A percentile compares a stretch with the other conserved stretches of the same genome.
These are phyloP conservation scores for Tolypeutes matacus DNA, from an alignment of 2,797 vertebrate genomes.

Conservation along the genomic window DNA sequence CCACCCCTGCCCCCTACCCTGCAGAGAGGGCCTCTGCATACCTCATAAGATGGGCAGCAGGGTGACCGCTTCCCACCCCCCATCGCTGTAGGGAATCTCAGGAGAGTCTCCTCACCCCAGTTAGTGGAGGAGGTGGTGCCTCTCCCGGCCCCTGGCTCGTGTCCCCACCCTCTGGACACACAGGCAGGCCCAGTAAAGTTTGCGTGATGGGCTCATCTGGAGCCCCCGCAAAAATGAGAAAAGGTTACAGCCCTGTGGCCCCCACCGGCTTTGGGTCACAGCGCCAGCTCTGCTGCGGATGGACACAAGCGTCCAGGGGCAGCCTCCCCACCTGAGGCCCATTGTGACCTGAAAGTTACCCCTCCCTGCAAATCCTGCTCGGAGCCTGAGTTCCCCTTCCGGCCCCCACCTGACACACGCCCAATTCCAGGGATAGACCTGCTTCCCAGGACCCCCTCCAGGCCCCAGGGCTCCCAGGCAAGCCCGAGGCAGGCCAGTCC, in stretches of 20 bases:
- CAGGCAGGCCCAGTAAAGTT: conserved; percentile 81
- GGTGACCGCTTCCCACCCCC: conserved; percentile 79
- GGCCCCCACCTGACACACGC: background rate
- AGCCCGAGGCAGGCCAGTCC: background rate
- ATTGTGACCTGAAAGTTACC: background rate
- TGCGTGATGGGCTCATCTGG: conserved; percentile 84
- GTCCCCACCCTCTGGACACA: background rate
- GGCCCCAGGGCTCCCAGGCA: background rate
- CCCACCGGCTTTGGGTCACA: conserved; percentile 59
- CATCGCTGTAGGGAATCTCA: conserved; percentile 76
- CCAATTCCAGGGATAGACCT: background rate
- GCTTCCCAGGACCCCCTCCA: background rate
- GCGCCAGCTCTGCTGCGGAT: background rate
- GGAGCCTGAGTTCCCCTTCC: background rate
- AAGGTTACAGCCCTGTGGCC: conserved; percentile 45
- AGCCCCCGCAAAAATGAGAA: conserved; percentile 83
- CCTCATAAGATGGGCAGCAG: conserved; percentile 82
- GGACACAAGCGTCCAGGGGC: accelerated
- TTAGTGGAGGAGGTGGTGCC: conserved; percentile 72
- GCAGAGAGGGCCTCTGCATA: conserved; percentile 83
- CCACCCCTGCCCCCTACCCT: no score
- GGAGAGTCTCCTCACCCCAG: conserved; percentile 84
- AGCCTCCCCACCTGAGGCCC: background rate
- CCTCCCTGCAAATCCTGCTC: no score
- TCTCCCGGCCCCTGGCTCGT: background rate